These are phyloP conservation scores for Epinephelus moara DNA, from an alignment of 2,113 vertebrate species.

Conservation along the genomic window DNA sequence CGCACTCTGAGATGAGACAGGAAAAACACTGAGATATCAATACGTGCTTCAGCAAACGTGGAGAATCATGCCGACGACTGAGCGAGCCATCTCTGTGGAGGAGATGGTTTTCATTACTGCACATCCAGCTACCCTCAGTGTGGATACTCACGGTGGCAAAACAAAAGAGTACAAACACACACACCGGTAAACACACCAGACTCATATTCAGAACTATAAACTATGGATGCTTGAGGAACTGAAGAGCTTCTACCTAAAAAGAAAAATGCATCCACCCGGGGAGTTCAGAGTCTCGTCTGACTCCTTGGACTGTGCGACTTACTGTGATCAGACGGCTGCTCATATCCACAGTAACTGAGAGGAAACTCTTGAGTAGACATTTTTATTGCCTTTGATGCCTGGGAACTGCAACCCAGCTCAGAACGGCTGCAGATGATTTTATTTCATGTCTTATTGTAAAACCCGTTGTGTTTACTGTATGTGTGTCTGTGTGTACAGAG, in stretches of 20 bases:
- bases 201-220: constrained; percentile 47
- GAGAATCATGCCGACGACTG: background rate
- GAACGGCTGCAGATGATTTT: constrained; percentile 65
- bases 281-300: constrained; percentile 26
- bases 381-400: constrained; percentile 73
- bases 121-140: constrained; percentile 21
- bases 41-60: too few relatives aligned
- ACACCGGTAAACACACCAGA: constrained; percentile 10
- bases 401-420: constrained; percentile 70
- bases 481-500: constrained; percentile 51
- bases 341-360: constrained; percentile 41
- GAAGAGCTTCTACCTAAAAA: background rate
- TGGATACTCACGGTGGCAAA: constrained; percentile 22
- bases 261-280: constrained; percentile 25
- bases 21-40: constrained; percentile 17
- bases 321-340: constrained; percentile 64
- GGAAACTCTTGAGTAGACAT: constrained; percentile 49
- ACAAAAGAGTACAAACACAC: constrained; percentile 20
- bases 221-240: constrained; percentile 48
- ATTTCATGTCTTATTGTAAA: constrained; percentile 68
- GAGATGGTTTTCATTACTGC: constrained; percentile 31
- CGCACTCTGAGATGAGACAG: constrained; percentile 28
- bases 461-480: constrained; percentile 75
- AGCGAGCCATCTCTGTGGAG: constrained; percentile 9
- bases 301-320: constrained; percentile 53